Evolutionary conservation across 2,113 vertebrate species (phyloP), one percentile per base, ranked within the genome.

Genomic region (Gallinago media): DNA sequence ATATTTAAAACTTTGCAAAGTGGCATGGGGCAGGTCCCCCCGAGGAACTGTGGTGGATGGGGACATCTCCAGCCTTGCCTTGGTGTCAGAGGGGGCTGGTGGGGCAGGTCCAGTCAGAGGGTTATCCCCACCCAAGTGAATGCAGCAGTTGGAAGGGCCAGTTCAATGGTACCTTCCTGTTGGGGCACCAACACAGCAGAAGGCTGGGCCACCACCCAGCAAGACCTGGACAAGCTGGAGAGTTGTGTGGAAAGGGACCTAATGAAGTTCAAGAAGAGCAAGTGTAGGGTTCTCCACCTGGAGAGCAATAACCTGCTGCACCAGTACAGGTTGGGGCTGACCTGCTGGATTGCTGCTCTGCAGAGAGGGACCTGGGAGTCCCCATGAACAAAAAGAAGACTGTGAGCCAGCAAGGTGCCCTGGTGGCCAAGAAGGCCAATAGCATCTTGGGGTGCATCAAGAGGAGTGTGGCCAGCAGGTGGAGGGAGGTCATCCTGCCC

Each of bases 81-180:
- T n/a, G n/a, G n/a, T n/a, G n/a, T n/a, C n/a, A n/a, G n/a, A n/a
- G n/a, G n/a, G n/a, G n/a, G n/a, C n/a, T n/a, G n/a, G n/a, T n/a
- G n/a, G n/a, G n/a, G n/a, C 18, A 40, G n/a, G 46, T 23, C 59
- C 38, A 1, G 9, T 2, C 19, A 27, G 32, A 23, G 2, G 15
- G 7, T n/a, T 15, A 0, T 15, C 34, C 18, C 5, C 46, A 7
- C 3, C 54, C 13, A 12, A 55, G 23, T 16, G 3, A 19, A 27
- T 1, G 6, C 40, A 36, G 14, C 17, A 16, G 2, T 10, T 40
- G 59, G 17, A 52, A n/a, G 54, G 34, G 61, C 46, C 16, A 8
- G 1, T 12, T 15, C 34, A 12, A 9, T 0, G 1, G 34, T 8
- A 3, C 15, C 47, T 34, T 62, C 36, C 36, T 21, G 2, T 20